Evolutionary conservation across 2,888 invertebrate species (phyloP), one percentile per base, ranked within the genome.

Genomic region (Watsonalla binaria): DNA sequence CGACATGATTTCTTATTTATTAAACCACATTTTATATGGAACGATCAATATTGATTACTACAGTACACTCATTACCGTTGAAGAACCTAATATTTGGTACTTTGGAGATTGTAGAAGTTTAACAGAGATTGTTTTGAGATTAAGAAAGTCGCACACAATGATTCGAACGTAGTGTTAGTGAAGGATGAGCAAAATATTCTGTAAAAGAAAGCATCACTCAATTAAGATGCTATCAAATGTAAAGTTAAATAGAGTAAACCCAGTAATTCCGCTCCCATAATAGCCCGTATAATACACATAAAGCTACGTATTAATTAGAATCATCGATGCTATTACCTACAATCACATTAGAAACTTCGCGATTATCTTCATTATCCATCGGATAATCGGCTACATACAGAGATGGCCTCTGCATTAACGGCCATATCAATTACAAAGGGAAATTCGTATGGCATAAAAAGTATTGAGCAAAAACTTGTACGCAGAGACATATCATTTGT

Each of bases 401-500:
- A 49, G 37, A 49, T 47, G 55, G 46, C 52, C 45, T 51, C 52
- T 60, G 61, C 68, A 80, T 79, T 80, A 80, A 65, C 68, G 69
- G 68, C 74, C 68, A 70, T 78, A 78, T 79, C 79, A 78, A 82
- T 82, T 78, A 82, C 74, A 70, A 71, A 74, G 72, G 64, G 66
- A 71, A 66, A 67, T 60, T 47, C 45, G 45, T 53, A 15, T 45
- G 48, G 11, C 47, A 51, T 71, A 33, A 48, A 34, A 48, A 34
- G 56, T 72, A 73, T 80, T 78, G 73, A 75, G 78, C 78, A 79
- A 84, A 86, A 82, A 74, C 68, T 64, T 64, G 61, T 62, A 67
- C 67, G 66, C 72, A 86, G 72, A 87, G 82, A 88, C 81, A 84
- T 85, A 86, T 86, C 78, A 87, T 87, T 84, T 81, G 74, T 69